These are phyloP conservation scores for Lepidurus couesii DNA, from an alignment of 1,140 invertebrate species.

Conservation along the genomic window DNA sequence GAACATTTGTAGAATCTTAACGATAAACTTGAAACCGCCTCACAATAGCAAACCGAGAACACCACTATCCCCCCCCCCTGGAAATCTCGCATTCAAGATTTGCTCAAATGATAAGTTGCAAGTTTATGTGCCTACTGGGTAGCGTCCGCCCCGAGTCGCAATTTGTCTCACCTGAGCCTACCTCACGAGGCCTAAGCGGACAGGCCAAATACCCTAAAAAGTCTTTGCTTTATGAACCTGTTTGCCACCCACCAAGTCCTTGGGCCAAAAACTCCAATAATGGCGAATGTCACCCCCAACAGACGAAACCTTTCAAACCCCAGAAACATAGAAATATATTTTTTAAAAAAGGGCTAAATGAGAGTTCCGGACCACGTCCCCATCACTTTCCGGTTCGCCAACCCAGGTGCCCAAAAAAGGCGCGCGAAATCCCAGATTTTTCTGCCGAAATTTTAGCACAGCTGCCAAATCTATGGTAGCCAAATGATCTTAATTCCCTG, in stretches of 20 bases:
- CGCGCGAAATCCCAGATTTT: too few species aligned
- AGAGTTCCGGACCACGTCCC: too few species aligned
- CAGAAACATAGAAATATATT: too few species aligned
- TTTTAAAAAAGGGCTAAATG: too few species aligned
- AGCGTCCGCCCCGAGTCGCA: neutral
- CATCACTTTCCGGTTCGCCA: too few species aligned
- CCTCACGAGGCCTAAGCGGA: slow-evolving; percentile 11
- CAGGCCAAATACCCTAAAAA: neutral
- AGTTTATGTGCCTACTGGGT: slow-evolving; percentile 21
- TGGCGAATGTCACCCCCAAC: neutral
- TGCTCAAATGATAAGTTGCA: neutral
- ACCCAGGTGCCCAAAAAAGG: too few species aligned
- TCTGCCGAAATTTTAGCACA: too few species aligned
- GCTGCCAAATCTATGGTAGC: too few species aligned
- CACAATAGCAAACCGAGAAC: neutral
- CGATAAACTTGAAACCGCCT: too few species aligned
- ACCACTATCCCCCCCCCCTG: neutral
- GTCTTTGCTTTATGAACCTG: neutral
- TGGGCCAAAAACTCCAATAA: neutral
- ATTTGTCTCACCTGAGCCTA: slow-evolving; percentile 15
- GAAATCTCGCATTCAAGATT: neutral
- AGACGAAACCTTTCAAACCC: neutral
- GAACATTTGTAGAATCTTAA: too few species aligned
- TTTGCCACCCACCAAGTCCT: slow-evolving; percentile 4
- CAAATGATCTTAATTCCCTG: too few species aligned